Evolutionary conservation across 2,888 invertebrate species (phyloP).

Genomic region (Agrochola lychnidis): DNA sequence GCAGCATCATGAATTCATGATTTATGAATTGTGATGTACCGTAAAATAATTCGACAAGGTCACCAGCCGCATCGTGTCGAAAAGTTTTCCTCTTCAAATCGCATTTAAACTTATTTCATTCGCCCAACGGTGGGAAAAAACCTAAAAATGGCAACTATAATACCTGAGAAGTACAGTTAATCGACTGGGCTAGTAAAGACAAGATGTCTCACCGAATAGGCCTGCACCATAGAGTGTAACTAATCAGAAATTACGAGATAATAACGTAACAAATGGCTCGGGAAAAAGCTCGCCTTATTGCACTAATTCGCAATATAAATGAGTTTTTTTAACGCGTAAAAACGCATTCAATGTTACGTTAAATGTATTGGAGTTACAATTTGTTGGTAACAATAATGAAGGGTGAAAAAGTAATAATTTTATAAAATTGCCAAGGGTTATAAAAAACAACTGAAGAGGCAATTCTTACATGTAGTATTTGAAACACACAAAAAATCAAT

Average conservation of each 20-base stretch:
- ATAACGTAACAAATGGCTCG: slow-evolving; percentile 76
- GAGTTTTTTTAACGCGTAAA: slow-evolving; percentile 65
- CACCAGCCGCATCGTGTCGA: slow-evolving; percentile 34
- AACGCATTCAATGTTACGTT: slow-evolving; percentile 27
- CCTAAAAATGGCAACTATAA: slow-evolving; percentile 44
- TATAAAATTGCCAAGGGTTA: neutral
- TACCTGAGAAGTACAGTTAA: slow-evolving; percentile 56
- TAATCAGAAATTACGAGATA: slow-evolving; percentile 79
- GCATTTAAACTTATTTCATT: slow-evolving; percentile 28
- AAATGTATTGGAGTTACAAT: slow-evolving; percentile 34
- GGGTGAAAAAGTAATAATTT: slow-evolving; percentile 28
- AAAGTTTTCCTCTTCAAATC: slow-evolving; percentile 30
- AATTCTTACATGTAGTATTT: neutral
- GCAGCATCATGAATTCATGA: slow-evolving; percentile 19
- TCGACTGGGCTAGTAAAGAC: slow-evolving; percentile 52
- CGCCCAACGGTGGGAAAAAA: slow-evolving; percentile 28
- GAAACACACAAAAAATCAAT: neutral
- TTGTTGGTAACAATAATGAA: slow-evolving; percentile 30
- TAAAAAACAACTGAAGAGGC: neutral
- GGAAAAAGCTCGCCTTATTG: slow-evolving; percentile 72
- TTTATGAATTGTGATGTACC: slow-evolving; percentile 34
- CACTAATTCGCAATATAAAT: slow-evolving; percentile 73
- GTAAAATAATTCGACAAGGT: slow-evolving; percentile 32
- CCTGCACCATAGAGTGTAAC: slow-evolving; percentile 67
- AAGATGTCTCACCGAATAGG: slow-evolving; percentile 57